phyloP scores from a whole-genome alignment of 1,140 invertebrate genomes.

The Helicoverpa zea region DNA sequence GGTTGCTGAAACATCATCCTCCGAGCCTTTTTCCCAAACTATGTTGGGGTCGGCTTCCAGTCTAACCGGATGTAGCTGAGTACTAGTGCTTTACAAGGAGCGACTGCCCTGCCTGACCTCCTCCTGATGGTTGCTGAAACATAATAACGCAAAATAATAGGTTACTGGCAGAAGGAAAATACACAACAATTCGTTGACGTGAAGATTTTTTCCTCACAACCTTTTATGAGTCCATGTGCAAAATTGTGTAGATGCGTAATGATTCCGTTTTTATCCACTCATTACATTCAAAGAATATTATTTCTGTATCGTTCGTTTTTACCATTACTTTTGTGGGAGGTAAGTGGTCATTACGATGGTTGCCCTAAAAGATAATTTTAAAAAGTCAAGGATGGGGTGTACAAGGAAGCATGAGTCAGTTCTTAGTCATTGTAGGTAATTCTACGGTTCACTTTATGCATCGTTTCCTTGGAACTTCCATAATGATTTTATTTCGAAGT shows the following conservation, averaged over 20 bases:
- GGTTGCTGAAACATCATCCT: too few species aligned
- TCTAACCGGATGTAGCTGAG: too few species aligned
- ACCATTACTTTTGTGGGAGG: slow-evolving; percentile 60
- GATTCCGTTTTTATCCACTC: slow-evolving; percentile 25
- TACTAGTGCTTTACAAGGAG: too few species aligned
- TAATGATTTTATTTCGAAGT: slow-evolving; percentile 19
- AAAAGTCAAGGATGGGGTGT: slow-evolving; percentile 50
- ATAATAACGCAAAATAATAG: too few species aligned
- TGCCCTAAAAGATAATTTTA: slow-evolving; percentile 44
- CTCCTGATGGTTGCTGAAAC: too few species aligned
- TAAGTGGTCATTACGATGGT: slow-evolving; percentile 61
- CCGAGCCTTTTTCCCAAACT: too few species aligned
- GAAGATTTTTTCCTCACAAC: too few species aligned
- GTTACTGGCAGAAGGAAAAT: too few species aligned
- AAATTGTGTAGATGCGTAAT: slow-evolving; percentile 23
- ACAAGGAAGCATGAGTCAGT: slow-evolving; percentile 39
- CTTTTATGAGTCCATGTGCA: not conserved
- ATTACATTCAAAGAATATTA: slow-evolving; percentile 26
- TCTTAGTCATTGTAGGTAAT: slow-evolving; percentile 25
- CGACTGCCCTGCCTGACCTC: too few species aligned
- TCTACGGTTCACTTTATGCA: slow-evolving; percentile 1
- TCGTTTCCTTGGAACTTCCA: slow-evolving; percentile 31
- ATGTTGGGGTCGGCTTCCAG: too few species aligned
- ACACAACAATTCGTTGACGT: too few species aligned
- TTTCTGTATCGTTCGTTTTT: slow-evolving; percentile 54